Base-by-base conservation (phyloP, 2,797 vertebrate species). In the Darevskia mixta region DNA sequence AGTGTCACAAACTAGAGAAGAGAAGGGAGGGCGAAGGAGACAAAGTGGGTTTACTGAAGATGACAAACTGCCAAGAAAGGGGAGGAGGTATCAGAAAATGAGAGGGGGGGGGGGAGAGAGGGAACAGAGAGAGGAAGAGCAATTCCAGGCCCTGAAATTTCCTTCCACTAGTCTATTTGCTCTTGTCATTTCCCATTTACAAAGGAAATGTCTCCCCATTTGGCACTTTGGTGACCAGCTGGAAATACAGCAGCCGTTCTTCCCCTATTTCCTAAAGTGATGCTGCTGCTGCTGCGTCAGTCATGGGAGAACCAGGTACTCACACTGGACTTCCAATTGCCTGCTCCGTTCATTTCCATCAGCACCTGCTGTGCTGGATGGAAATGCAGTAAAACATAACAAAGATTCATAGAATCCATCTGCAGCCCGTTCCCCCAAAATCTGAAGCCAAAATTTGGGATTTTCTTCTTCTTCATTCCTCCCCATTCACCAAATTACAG, bases 1-100 rank as follows among this genome's bases (percentile, higher is more conserved):
- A 23, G 1, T 84, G 38, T 90, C 75, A 92, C 80, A 93, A 90
- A 88, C 87, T 0, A 80, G 43, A 89, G 90, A 79, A n/a, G 43
- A 3, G 3, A 64, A 35, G 29, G 75, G 0, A 88, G 83, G 86
- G 64, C n/a, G 71, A 88, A 86, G 43, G 92, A 86, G 35, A 92
- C 35, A 49, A 92, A 88, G 91, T 69, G 76, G 20, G 32, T 43
- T 67, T 86, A 89, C 84, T 73, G 87, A 64, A 77, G 85, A 69
- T 8, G 67, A 76, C 27, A 88, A 84, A 83, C n/a, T 41, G 85
- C 35, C 18, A 43, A 15, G 71, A 58, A 29, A 8, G 20, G 45
- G 15, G 67, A n/a, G 3, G 75, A 23, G 58, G 49, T 17, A 79
- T 27, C 7, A 20, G 61, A n/a, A 32, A 55, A 15, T 3, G 23